Percentiles rank a stretch among this genome's conserved stretches.
Evolutionary conservation across 2,113 vertebrate species (phyloP).

Genomic region (Cyphomyrus plagiostoma): DNA sequence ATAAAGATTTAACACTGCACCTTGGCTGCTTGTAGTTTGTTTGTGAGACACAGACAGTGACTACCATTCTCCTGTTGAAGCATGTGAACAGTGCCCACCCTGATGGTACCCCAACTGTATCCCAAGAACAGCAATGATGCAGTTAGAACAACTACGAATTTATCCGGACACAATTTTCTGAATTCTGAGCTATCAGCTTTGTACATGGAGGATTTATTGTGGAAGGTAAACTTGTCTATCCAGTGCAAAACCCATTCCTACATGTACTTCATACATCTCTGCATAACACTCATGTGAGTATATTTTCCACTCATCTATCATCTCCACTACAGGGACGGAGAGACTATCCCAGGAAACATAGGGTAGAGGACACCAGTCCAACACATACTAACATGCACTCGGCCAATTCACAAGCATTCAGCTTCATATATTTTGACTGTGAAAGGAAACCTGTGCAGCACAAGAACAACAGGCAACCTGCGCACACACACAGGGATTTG

Average conservation of each 20-base stretch:
- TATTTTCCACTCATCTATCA: neutral
- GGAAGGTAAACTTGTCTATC: neutral
- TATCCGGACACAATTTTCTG: neutral
- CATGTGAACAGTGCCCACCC: neutral
- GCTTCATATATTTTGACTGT: neutral
- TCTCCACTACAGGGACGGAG: neutral
- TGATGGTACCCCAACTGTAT: neutral
- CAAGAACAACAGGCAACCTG: neutral
- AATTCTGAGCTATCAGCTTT: neutral
- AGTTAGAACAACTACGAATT: neutral
- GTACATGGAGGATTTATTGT: neutral
- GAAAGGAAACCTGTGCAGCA: neutral
- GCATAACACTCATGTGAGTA: neutral
- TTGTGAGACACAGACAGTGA: neutral
- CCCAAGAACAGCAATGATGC: neutral
- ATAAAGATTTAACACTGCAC: slow-evolving; percentile 21
- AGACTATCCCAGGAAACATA: neutral
- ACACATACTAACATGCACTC: neutral
- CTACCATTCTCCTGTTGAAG: neutral
- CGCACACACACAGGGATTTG: neutral
- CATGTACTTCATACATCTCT: neutral
- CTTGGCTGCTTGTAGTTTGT: slow-evolving; percentile 19
- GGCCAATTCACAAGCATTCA: neutral
- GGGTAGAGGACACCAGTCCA: neutral
- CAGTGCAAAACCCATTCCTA: neutral